phyloP scores from a whole-genome alignment of 2,113 vertebrate genomes.

The Pangasianodon hypophthalmus region DNA sequence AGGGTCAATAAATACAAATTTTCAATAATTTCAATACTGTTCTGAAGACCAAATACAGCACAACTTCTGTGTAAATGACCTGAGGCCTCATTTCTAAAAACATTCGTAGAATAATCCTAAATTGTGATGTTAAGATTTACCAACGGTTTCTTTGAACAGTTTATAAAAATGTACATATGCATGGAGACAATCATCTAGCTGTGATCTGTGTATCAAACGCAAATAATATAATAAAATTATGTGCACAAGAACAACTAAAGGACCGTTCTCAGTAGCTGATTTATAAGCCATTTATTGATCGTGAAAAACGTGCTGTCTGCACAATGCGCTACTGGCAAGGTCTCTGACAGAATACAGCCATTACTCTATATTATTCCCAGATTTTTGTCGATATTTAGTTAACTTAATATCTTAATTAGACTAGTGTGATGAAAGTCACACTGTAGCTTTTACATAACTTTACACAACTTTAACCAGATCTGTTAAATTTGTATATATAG shows the following conservation, averaged over 20 bases:
- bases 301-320: neutral
- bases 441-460: neutral
- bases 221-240: neutral
- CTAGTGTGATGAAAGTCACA: neutral
- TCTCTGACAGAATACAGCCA: neutral
- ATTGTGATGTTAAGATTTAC: neutral
- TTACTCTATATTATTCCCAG: neutral
- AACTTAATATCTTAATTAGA: neutral
- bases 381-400: neutral
- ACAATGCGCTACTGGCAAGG: neutral
- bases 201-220: neutral
- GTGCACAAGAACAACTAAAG: neutral
- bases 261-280: neutral
- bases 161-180: neutral
- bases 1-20: neutral
- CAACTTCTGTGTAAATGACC: neutral
- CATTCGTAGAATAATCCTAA: neutral
- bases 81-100: neutral
- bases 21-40: neutral
- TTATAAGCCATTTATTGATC: neutral
- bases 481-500: neutral
- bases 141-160: neutral
- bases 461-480: neutral
- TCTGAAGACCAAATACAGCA: neutral
- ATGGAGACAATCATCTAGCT: neutral